These are phyloP conservation scores for Chascanopsetta lugubris DNA, from an alignment of 2,113 vertebrate genomes.

Conservation along the genomic window DNA sequence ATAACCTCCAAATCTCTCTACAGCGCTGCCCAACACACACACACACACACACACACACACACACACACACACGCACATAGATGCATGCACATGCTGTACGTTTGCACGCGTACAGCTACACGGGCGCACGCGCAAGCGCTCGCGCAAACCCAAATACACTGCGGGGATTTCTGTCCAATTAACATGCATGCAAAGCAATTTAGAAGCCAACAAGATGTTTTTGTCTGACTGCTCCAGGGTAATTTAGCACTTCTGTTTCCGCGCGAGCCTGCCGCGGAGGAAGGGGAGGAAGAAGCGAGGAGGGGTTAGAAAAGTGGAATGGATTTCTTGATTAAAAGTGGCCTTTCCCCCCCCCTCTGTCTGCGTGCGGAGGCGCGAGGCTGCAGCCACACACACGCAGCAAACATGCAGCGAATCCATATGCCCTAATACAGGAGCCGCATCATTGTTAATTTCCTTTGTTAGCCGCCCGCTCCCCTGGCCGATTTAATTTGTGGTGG, in stretches of 20 bases:
- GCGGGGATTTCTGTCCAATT: slow-evolving; percentile 85
- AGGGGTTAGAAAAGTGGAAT: slow-evolving; percentile 80
- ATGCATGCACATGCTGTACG: slow-evolving; percentile 20
- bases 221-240: slow-evolving; percentile 83
- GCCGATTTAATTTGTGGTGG: slow-evolving; percentile 84
- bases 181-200: slow-evolving; percentile 87
- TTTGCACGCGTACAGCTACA: neutral
- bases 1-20: slow-evolving; percentile 83
- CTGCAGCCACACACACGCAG: slow-evolving; percentile 60
- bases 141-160: slow-evolving; percentile 75
- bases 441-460: slow-evolving; percentile 85
- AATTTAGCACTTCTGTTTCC: slow-evolving; percentile 81
- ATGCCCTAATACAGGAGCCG: slow-evolving; percentile 81
- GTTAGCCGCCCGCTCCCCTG: slow-evolving; percentile 79
- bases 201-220: slow-evolving; percentile 85
- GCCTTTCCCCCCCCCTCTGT: slow-evolving; percentile 67
- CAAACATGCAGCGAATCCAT: slow-evolving; percentile 84
- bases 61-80: slow-evolving; percentile 7
- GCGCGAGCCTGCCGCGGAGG: slow-evolving; percentile 67
- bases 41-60: neutral
- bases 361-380: slow-evolving; percentile 60
- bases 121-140: slow-evolving; percentile 36
- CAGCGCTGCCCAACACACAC: slow-evolving; percentile 37
- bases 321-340: slow-evolving; percentile 86
- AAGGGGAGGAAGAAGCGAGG: slow-evolving; percentile 59